Evolutionary conservation across 2,113 vertebrate genomes (phyloP), one percentile per base, ranked within the genome.

Genomic region (Phycodurus eques): DNA sequence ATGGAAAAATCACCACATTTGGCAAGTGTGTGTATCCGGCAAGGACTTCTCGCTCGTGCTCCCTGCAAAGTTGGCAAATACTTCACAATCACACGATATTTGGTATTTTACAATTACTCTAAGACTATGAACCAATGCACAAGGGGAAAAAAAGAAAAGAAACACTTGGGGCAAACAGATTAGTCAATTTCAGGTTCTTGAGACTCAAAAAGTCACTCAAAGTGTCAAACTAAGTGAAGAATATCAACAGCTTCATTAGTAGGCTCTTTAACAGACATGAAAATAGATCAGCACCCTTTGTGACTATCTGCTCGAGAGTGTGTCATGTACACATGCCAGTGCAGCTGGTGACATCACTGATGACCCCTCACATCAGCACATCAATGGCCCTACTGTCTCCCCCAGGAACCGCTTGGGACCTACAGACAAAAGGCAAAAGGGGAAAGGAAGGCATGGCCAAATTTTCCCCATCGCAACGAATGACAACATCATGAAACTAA

Each of bases 321-420:
- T 85, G 85, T 90, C 88, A 85, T 76, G 81, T 70, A 89, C 86
- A 85, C 76, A 88, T 86, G 86, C 83, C 84, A 83, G 80, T 80
- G 88, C 90, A 90, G 89, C 89, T 89, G 84, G 85, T 91, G 90
- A 91, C 89, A 91, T 91, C 89, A 91, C 79, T 81, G 78, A 76
- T 80, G 85, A 89, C 87, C 87, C 83, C 81, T 47, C n/a, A 81
- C 80, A 73, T 74, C 44, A 62, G 83, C 80, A 60, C 79, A 90
- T 90, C 87, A 91, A 90, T 90, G 90, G 81, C 81, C 72, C 81
- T 57, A 87, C 86, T 90, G 88, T 90, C 78, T 86, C 70, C 66
- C 61, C 42, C 31, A 19, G 85, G 79, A 81, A 76, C 87, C 73
- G 86, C 85, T 83, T 46, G 77, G 79, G 76, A 79, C 72, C 62